Base-by-base conservation (phyloP, 2,888 invertebrate genomes). In the Platycheirus rosarum region DNA sequence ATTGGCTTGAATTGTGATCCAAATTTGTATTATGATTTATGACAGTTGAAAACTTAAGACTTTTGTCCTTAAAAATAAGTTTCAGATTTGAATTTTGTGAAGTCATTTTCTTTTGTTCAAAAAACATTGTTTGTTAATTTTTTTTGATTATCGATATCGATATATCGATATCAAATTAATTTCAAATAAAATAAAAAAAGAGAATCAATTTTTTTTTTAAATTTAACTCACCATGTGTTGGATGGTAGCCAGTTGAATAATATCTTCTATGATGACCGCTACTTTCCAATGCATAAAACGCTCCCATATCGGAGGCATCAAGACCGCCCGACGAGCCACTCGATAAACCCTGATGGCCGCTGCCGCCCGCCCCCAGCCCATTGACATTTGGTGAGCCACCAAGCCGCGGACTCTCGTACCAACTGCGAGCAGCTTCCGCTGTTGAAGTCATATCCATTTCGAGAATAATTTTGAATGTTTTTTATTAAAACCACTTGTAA, bases 401-500 rank as follows among this genome's bases (percentile, higher is more conserved):
- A 78, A 91, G 86, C 80, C 91, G 89, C 86, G 91, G 91, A 88
- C 88, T 91, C 84, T 91, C 91, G 85, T 91, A 91, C 91, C 91
- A 91, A 88, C 90, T 90, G 87, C 91, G 91, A 84, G 90, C 90
- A 87, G 90, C 89, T 88, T 91, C 91, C 87, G 91, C 91, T 87
- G 91, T 90, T 87, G 91, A 90, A 86, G 91, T 90, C 91, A 91
- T 91, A 90, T 91, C 91, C 91, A 91, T 91, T 88, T 90, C 90
- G 88, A 89, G 89, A 88, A 89, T 89, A 90, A 89, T 90, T 88
- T 90, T 89, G 90, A 89, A 87, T 85, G 87, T 84, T 89, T 89
- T 90, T 87, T 85, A 68, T 76, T 71, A 76, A 82, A 68, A 84
- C 86, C 86, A 86, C 85, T 86, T 73, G 85, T 84, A 68, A 77